phyloP scores from a whole-genome alignment of 1,140 invertebrate genomes.

The Drosophila erecta region DNA sequence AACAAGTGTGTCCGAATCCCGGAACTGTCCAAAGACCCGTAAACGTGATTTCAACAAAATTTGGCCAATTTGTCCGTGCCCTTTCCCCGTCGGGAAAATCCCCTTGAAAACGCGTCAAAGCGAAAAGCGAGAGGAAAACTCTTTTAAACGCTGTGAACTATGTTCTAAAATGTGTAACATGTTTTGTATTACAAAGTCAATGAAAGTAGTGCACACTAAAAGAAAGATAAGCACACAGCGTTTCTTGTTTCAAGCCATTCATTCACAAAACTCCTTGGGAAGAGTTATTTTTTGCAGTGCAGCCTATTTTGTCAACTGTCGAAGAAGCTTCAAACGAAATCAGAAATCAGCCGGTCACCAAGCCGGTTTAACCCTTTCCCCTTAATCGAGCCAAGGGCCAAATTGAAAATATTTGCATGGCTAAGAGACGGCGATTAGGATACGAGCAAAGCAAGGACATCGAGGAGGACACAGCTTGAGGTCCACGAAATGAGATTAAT shows the following conservation, averaged over 20 bases:
- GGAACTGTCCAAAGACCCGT: constrained; percentile 40
- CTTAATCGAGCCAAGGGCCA: constrained; percentile 69
- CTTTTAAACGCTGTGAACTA: background rate
- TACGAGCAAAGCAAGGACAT: constrained; percentile 13
- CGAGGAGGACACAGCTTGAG: constrained; percentile 33
- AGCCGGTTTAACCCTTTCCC: constrained; percentile 41
- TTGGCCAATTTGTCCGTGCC: constrained; percentile 66
- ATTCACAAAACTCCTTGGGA: no score
- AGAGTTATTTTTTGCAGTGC: background rate
- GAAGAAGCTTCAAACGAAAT: constrained; percentile 46
- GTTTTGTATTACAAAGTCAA: background rate
- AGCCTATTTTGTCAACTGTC: constrained; percentile 11
- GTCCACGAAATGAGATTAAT: constrained; percentile 78
- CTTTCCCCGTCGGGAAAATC: background rate
- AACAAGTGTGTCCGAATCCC: constrained; percentile 61
- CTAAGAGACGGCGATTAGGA: constrained; percentile 74
- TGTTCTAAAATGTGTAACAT: constrained; percentile 11
- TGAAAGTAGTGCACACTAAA: background rate
- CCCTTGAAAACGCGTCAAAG: constrained; percentile 3
- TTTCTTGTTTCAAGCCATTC: no score
- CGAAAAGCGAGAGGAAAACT: constrained; percentile 11
- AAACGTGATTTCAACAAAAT: constrained; percentile 73
- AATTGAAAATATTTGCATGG: constrained; percentile 76
- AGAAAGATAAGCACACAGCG: no score
- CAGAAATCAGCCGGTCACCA: constrained; percentile 66